phyloP scores from a whole-genome alignment of 1,140 invertebrate species.

The Nebria ingens region DNA sequence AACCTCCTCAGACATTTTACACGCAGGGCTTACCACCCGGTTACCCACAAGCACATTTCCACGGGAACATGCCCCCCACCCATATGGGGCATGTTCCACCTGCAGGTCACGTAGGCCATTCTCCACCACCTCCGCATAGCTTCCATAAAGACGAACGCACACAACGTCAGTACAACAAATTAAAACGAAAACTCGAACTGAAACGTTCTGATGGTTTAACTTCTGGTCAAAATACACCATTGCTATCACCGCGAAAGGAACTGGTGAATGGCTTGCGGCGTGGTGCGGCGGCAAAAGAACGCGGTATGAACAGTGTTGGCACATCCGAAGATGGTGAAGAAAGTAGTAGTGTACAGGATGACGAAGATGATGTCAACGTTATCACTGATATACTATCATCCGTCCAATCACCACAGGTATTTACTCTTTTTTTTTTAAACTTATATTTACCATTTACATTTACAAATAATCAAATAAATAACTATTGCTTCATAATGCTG shows the following conservation, averaged over 20 bases:
- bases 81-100: slow-evolving; percentile 29
- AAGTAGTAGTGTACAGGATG: slow-evolving; percentile 54
- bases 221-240: slow-evolving; percentile 34
- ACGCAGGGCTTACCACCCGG: slow-evolving; percentile 39
- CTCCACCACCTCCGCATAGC: slow-evolving; percentile 38
- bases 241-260: slow-evolving; percentile 47
- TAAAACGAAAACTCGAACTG: slow-evolving; percentile 39
- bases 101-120: slow-evolving; percentile 37
- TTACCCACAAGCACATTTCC: slow-evolving; percentile 47
- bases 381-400: slow-evolving; percentile 59
- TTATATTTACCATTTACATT: too few species aligned
- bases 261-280: slow-evolving; percentile 38
- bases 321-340: slow-evolving; percentile 59
- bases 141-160: slow-evolving; percentile 68
- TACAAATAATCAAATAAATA: too few species aligned
- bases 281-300: slow-evolving; percentile 32
- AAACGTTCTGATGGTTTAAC: slow-evolving; percentile 12
- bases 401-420: slow-evolving; percentile 60
- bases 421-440: too few species aligned
- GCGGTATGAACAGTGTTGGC: slow-evolving; percentile 49
- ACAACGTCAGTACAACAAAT: slow-evolving; percentile 60
- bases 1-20: slow-evolving; percentile 48
- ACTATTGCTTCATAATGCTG: too few species aligned
- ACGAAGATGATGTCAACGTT: slow-evolving; percentile 52
- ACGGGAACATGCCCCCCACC: slow-evolving; percentile 37